Base-by-base conservation (phyloP, 2,888 invertebrate species). In the Tuberolachnus salignus region DNA sequence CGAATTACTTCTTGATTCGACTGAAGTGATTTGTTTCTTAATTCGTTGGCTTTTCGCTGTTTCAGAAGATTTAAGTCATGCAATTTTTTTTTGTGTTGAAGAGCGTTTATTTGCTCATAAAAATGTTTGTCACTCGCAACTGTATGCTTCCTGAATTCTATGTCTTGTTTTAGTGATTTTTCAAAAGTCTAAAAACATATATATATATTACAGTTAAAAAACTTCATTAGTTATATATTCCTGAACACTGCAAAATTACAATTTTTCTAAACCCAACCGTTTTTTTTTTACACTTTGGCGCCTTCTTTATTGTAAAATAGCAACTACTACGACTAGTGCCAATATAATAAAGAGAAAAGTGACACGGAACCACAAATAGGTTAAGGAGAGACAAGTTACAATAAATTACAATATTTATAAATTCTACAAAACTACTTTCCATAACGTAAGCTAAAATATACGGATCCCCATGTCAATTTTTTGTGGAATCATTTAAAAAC, bases 121-220 rank as follows among this genome's bases (percentile, higher is more conserved):
- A n/a, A 71, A n/a, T 34, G 42, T 67, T 80, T 67, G 13, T 80
- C 44, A 34, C 21, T 57, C n/a, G 9, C 69, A 1, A 63, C 49
- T 51, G 11, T 78, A 34, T 49, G n/a, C 11, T 53, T 61, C 19
- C 80, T 82, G 11, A 80, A 82, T 67, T 81, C 82, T 34, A 64
- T 46, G 14, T 81, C 81, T 80, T 81, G 82, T 53, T 82, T 82
- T 57, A 83, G 81, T n/a, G 80, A 81, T 19, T 81, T 71, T 61
- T 83, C 82, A 21, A 75, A 78, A 73, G 72, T 74, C 83, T 83
- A 72, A 16, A 80, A 82, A 73, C 14, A 11, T 53, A 82, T 74
- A 84, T 83, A 74, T 26, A 14, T 34, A 63, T 10, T n/a, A n/a
- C n/a, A n/a, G n/a, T n/a, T n/a, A n/a, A n/a, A 21, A 53, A n/a